Conservation (phyloP, 2,797 vertebrate genomes). For the Parauchenoglanis punctatus region DNA sequence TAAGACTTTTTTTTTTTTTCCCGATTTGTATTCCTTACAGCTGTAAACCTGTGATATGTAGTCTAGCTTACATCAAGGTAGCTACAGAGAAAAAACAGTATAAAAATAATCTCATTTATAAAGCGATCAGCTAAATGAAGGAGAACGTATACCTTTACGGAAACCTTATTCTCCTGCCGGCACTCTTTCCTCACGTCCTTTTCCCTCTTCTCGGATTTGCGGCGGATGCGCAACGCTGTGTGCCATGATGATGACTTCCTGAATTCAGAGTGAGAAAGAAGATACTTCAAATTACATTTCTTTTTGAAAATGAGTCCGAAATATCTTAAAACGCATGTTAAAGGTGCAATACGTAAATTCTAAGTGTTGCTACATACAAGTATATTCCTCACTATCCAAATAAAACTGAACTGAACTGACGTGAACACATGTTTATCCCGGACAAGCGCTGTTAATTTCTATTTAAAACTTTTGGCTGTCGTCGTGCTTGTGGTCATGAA, state of each 20-base stretch:
- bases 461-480: background rate
- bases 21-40: background rate
- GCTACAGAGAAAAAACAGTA: background rate
- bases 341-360: background rate
- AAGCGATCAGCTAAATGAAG: conserved; percentile 56
- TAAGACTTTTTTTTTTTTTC: background rate
- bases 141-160: conserved; percentile 85
- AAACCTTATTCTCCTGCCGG: conserved; percentile 97
- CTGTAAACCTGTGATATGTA: background rate
- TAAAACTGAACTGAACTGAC: background rate
- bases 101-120: background rate
- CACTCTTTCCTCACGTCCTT: conserved; percentile 92
- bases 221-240: conserved; percentile 94
- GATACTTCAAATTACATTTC: too few species aligned
- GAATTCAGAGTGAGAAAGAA: background rate
- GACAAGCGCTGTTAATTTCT: background rate
- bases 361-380: background rate
- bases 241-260: conserved; percentile 98
- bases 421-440: background rate
- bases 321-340: background rate
- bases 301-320: background rate
- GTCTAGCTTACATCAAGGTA: background rate
- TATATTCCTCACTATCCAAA: background rate
- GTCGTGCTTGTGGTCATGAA: background rate
- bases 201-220: conserved; percentile 97